Percentiles rank a stretch among this genome's conserved stretches.
phyloP scores from a whole-genome alignment of 2,113 vertebrate species.

The Sinocyclocheilus anophthalmus region DNA sequence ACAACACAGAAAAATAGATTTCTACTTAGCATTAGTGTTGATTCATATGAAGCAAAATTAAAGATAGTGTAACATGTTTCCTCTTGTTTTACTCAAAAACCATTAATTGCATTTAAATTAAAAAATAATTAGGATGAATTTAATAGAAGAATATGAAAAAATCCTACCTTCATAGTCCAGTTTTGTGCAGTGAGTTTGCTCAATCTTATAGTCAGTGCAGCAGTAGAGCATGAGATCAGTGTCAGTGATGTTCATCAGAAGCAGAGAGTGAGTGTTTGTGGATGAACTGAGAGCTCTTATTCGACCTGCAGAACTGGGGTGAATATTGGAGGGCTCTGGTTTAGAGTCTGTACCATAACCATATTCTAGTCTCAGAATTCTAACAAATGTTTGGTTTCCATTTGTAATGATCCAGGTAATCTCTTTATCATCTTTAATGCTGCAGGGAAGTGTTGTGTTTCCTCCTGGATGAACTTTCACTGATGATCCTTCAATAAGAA shows the following conservation, averaged over 20 bases:
- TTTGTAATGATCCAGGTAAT: neutral
- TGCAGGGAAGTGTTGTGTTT: neutral
- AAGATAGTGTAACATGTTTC: neutral
- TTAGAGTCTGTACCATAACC: neutral
- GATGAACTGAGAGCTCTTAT: neutral
- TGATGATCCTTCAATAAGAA: neutral
- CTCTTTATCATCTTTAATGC: neutral
- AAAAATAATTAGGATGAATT: neutral
- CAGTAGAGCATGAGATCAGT: slow-evolving; percentile 25
- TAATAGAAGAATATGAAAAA: neutral
- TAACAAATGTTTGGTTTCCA: slow-evolving; percentile 16
- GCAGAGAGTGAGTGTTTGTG: slow-evolving; percentile 14
- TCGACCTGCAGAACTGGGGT: neutral
- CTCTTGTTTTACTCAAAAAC: neutral
- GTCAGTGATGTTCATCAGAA: slow-evolving; percentile 18
- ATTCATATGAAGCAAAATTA: neutral
- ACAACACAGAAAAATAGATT: neutral
- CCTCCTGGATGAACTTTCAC: neutral
- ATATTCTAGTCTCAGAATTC: neutral
- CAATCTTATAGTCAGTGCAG: neutral
- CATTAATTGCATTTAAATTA: too few relatives aligned
- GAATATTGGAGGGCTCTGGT: neutral
- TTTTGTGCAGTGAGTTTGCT: neutral
- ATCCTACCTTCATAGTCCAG: neutral
- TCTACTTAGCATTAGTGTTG: neutral